A percentile compares a stretch with the other conserved stretches of the same genome.
Conservation (phyloP, 2,888 invertebrate genomes). For the Pandemis corylana region DNA sequence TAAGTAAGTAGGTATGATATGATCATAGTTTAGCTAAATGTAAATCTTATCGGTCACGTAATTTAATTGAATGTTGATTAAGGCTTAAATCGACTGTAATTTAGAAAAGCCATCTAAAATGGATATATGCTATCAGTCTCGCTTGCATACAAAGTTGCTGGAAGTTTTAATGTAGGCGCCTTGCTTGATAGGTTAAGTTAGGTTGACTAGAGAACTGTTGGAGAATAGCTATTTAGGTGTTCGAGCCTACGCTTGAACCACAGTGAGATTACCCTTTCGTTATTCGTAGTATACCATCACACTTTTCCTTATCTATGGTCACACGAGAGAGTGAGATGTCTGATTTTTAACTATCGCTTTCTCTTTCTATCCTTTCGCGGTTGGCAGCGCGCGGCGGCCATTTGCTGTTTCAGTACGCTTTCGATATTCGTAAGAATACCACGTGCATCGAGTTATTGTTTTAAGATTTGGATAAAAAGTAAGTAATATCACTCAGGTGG, state of each 20-base stretch:
- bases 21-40: not conserved
- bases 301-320: not conserved
- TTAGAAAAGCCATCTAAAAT: no score
- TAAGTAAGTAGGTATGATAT: not conserved
- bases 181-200: not conserved
- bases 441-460: no score
- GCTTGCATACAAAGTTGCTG: not conserved
- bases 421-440: not conserved
- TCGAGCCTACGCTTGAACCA: slow-evolving; percentile 13
- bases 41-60: not conserved
- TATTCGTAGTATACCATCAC: not conserved
- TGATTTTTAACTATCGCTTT: not conserved
- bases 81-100: not conserved
- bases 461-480: not conserved
- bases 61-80: not conserved
- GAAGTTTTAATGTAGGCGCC: not conserved
- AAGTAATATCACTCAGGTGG: not conserved
- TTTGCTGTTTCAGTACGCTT: not conserved
- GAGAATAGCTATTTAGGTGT: not conserved
- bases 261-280: slow-evolving; percentile 8
- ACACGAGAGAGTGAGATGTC: not conserved
- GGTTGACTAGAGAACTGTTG: no score
- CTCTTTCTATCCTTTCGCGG: not conserved
- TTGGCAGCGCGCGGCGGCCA: slow-evolving; percentile 4
- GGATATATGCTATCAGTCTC: not conserved